Percentiles rank a stretch among this genome's conserved stretches.
Conservation (phyloP, 2,113 vertebrate species). For the Eurypyga helias region DNA sequence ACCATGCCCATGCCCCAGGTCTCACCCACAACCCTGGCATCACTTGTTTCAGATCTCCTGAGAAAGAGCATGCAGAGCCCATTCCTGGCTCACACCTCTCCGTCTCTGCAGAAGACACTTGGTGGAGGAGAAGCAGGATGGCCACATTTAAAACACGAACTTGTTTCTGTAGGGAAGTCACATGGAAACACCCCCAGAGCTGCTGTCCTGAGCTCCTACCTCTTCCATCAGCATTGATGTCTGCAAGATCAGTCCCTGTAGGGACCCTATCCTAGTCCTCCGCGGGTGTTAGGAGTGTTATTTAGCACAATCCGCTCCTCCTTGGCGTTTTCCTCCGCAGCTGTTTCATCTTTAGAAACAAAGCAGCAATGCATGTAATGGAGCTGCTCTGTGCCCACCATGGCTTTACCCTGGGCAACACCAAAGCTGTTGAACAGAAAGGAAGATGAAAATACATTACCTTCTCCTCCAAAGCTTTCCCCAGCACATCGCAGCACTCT, state of each 20-base stretch:
- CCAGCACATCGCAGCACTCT: neutral
- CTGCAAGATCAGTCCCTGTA: neutral
- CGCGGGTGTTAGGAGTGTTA: fast-evolving
- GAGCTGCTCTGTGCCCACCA: neutral
- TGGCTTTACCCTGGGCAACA: neutral
- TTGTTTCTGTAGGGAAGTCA: neutral
- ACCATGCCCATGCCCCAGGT: neutral
- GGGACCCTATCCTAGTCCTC: neutral
- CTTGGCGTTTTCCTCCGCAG: neutral
- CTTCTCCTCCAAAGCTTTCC: neutral
- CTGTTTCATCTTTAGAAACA: neutral
- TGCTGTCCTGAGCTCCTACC: neutral
- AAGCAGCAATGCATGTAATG: neutral
- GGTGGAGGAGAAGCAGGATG: neutral
- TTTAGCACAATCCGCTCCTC: neutral
- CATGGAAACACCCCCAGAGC: neutral
- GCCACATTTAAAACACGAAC: neutral
- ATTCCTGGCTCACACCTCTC: neutral
- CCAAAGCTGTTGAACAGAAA: neutral
- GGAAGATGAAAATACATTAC: neutral
- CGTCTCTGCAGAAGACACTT: neutral
- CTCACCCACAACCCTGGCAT: neutral
- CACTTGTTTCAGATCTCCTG: neutral
- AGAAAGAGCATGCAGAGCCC: neutral
- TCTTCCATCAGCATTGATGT: neutral